phyloP scores from a whole-genome alignment of 2,797 vertebrate species.

The Catharus ustulatus region DNA sequence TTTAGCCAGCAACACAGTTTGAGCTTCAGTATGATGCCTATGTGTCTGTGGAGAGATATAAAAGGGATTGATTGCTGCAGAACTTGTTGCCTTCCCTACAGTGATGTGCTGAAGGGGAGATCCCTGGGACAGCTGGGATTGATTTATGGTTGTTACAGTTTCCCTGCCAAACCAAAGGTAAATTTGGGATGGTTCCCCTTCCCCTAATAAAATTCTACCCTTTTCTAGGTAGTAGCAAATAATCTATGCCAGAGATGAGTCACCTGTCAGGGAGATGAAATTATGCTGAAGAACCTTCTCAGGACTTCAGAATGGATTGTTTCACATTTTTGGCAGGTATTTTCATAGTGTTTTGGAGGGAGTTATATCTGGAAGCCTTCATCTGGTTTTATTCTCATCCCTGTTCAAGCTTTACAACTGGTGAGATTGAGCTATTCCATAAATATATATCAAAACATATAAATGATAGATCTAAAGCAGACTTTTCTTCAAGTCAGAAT shows the following conservation, averaged over 20 bases:
- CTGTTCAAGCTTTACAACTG: not conserved
- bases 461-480: not conserved
- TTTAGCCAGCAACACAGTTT: not conserved
- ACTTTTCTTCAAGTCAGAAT: not conserved
- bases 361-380: not conserved
- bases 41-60: slow-evolving; percentile 30
- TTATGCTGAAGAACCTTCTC: not conserved
- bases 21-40: not conserved
- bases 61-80: slow-evolving; percentile 44
- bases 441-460: not conserved
- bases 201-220: not conserved
- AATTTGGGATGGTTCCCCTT: slow-evolving; percentile 5
- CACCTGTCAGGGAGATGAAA: not conserved
- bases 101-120: slow-evolving; percentile 1
- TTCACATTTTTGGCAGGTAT: not conserved
- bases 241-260: not conserved
- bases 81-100: slow-evolving; percentile 48
- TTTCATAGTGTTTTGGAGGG: not conserved
- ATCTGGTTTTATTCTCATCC: not conserved
- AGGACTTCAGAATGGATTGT: not conserved
- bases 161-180: slow-evolving; percentile 14
- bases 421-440: not conserved
- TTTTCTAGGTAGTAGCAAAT: not conserved
- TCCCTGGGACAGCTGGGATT: slow-evolving; percentile 17
- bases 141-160: slow-evolving; percentile 34